Base-by-base conservation (phyloP, 2,113 vertebrate species). In the Amazona guildingii region DNA sequence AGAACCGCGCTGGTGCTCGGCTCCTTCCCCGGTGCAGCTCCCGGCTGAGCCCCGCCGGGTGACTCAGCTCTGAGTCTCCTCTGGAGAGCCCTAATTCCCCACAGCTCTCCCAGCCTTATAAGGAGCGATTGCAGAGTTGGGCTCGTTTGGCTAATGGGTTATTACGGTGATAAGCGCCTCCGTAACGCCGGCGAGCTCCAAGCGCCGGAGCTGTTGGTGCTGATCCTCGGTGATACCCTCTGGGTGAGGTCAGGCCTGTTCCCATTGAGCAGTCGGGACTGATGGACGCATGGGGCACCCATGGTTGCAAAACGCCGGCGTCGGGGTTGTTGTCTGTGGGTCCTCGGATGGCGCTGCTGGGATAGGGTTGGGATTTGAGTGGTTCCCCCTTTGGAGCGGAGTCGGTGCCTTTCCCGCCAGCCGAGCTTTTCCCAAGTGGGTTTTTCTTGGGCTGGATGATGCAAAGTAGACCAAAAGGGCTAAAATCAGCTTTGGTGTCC, bases 31-130 rank as follows among this genome's bases (percentile, higher is more conserved):
- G 0, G 18, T 23, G 41, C 16, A 25, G 62, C 10, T 37, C 46
- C 43, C 3, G 8, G 23, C 51, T 18, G 25, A 14, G 67, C 44
- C 9, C 16, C 18, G 28, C 19, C 9, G 43, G 59, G 86, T 95
- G 96, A 96, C 88, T 96, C 95, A 96, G 61, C 86, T 88, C 72
- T 86, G 83, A 88, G 80, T 78, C 83, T 82, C 64, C 52, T 8
- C 3, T 9, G 73, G n/a, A 72, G 79, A 79, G 46, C 5, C 66
- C 68, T 46, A 25, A 76, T 68, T 95, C 83, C 67, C 75, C 7
- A 20, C 49, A 73, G 79, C 89, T 41, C 61, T 17, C 44, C 41
- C 31, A 8, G n/a, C 95, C 95, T 88, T 96, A 95, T 95, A 94
- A 90, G 94, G 96, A 84, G 64, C 55, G 69, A 52, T 70, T 55